A percentile compares a stretch with the other conserved stretches of the same genome.
phyloP scores from a whole-genome alignment of 2,113 vertebrate species.

The Taurulus bubalis region DNA sequence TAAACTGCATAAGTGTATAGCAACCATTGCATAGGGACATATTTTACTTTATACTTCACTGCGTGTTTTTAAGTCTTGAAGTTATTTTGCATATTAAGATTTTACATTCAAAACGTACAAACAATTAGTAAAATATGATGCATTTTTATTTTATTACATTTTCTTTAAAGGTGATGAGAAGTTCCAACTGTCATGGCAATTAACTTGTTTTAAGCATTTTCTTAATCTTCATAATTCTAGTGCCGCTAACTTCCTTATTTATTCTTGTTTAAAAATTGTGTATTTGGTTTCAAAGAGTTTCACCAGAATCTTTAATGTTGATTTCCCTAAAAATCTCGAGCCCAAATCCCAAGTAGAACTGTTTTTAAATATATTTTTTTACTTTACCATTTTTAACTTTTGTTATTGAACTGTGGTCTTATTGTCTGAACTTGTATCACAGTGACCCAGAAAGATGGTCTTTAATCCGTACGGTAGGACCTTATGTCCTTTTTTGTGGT shows the following conservation, averaged over 20 bases:
- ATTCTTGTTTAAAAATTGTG: neutral
- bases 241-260: neutral
- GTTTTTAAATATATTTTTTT: neutral
- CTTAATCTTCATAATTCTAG: neutral
- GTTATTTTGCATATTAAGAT: no score
- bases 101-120: no score
- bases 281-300: neutral
- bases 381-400: neutral
- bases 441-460: conserved; percentile 16
- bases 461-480: neutral
- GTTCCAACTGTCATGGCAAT: neutral
- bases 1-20: no score
- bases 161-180: no score
- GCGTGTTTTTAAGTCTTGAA: no score
- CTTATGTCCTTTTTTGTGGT: neutral
- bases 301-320: neutral
- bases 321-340: neutral
- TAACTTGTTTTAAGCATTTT: neutral
- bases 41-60: no score
- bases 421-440: conserved; percentile 22
- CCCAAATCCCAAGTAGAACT: neutral
- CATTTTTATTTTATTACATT: no score
- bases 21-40: no score
- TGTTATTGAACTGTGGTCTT: neutral
- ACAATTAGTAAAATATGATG: no score